A percentile compares a stretch with the other conserved stretches of the same genome.
Evolutionary conservation across 2,888 invertebrate genomes (phyloP).

Genomic region (Diplazon laetatorius): DNA sequence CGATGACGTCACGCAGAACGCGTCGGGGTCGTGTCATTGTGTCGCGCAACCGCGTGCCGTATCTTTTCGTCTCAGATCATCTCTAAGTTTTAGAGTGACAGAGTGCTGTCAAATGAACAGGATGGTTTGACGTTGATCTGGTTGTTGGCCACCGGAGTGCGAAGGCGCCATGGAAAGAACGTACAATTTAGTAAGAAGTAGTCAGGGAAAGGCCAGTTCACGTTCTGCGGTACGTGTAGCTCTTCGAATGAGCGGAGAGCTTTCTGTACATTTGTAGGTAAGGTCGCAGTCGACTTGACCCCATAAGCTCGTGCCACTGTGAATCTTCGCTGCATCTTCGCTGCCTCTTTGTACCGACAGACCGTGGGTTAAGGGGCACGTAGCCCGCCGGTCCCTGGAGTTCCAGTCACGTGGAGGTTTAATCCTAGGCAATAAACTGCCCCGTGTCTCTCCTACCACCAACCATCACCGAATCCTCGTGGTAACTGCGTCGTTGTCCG

Average conservation of each 20-base stretch:
- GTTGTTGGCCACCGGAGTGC: not conserved
- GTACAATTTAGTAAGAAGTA: not conserved
- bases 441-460: conserved; percentile 65
- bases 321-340: conserved; percentile 31
- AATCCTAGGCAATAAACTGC: conserved; percentile 76
- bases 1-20: not conserved
- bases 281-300: not conserved
- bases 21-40: not conserved
- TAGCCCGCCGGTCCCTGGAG: conserved; percentile 60
- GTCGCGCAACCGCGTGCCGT: not conserved
- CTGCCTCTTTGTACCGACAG: conserved; percentile 32
- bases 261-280: conserved; percentile 1
- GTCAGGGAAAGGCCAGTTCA: not conserved
- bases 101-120: not conserved
- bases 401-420: conserved; percentile 75
- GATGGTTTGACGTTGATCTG: not conserved
- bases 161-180: not conserved
- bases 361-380: conserved; percentile 35
- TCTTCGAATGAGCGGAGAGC: not conserved
- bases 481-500: conserved; percentile 70
- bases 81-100: not conserved
- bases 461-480: conserved; percentile 45
- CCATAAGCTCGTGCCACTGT: conserved; percentile 3
- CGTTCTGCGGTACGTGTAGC: conserved; percentile 6
- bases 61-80: not conserved